Evolutionary conservation across 2,888 invertebrate species (phyloP), one percentile per base, ranked within the genome.

Genomic region (Diplolepis rosae): DNA sequence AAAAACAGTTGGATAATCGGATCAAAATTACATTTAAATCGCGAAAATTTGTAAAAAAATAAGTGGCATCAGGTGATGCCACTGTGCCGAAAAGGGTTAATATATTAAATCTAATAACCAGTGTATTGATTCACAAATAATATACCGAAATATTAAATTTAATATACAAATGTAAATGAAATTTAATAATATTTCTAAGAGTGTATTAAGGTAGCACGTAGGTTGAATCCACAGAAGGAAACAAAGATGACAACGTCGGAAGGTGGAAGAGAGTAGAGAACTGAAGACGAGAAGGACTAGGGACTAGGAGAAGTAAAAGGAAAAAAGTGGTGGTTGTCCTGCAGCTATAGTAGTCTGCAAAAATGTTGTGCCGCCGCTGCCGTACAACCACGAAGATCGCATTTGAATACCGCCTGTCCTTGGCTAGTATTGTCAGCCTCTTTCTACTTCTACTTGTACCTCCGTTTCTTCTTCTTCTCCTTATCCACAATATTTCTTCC

Each of bases 371-470:
- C 71, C 74, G 70, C 70, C 70, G 76, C 72, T 75, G 68, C 73
- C 65, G 73, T 76, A 69, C 76, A 71, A 75, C 80, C 68, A 65
- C 79, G 73, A 74, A 82, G 78, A 83, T 80, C 80, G 79, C 80
- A 82, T 82, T 82, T 82, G 82, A 82, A 82, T 83, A 83, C 82
- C 82, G 82, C 81, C 79, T 82, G 82, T 82, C 82, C 82, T 82
- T 82, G 82, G 79, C 76, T 73, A 82, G 77, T 79, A 82, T 82
- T 82, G 80, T 82, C 81, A 65, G 77, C 75, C 74, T 79, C 78
- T 75, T 82, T 73, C 76, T 80, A 56, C 75, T 71, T 69, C 65
- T 77, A 39, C 69, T 45, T 35, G 35, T 66, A 66, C 51, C 30
- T 27, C 42, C 30, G 22, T 74, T 71, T 13, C 73, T 73, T 15